Conservation (phyloP, 2,797 vertebrate species). For the Trachurus trachurus region DNA sequence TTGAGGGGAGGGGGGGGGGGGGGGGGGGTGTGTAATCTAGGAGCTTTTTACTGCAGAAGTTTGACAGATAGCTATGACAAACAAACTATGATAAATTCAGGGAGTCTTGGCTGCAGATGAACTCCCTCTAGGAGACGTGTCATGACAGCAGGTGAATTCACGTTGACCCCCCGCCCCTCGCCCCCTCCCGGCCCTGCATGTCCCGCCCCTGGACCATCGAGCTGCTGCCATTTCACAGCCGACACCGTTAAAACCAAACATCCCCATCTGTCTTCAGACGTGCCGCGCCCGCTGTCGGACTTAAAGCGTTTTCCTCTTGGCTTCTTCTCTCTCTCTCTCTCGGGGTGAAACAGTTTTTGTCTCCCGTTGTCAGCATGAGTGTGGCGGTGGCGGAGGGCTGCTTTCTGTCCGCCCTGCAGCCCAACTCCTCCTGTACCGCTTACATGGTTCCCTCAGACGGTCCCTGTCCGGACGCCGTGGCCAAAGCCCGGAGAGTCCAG, state of each 20-base stretch:
- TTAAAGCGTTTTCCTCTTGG: too few species aligned
- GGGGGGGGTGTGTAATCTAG: too few species aligned
- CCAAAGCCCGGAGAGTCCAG: conserved; percentile 89
- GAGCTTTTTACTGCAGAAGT: too few species aligned
- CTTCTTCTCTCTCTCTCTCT: too few species aligned
- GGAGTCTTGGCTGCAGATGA: too few species aligned
- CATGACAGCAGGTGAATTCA: conserved; percentile 44
- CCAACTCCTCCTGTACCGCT: conserved; percentile 89
- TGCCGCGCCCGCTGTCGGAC: background rate
- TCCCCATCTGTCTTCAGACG: background rate
- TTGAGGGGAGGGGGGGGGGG: too few species aligned
- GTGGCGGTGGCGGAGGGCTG: conserved; percentile 77
- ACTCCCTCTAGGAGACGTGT: background rate
- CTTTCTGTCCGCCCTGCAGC: conserved; percentile 93
- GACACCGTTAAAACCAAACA: background rate
- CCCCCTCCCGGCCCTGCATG: background rate
- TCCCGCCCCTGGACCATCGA: background rate
- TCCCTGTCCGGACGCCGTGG: conserved; percentile 71
- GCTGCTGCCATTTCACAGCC: conserved; percentile 40
- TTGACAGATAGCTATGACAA: too few species aligned
- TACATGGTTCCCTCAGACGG: conserved; percentile 90
- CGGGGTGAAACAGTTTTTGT: background rate
- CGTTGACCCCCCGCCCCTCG: too few species aligned
- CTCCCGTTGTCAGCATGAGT: conserved; percentile 61
- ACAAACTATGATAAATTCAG: too few species aligned